These are phyloP conservation scores for Zootoca vivipara DNA, from an alignment of 2,113 vertebrate genomes.

Conservation along the genomic window DNA sequence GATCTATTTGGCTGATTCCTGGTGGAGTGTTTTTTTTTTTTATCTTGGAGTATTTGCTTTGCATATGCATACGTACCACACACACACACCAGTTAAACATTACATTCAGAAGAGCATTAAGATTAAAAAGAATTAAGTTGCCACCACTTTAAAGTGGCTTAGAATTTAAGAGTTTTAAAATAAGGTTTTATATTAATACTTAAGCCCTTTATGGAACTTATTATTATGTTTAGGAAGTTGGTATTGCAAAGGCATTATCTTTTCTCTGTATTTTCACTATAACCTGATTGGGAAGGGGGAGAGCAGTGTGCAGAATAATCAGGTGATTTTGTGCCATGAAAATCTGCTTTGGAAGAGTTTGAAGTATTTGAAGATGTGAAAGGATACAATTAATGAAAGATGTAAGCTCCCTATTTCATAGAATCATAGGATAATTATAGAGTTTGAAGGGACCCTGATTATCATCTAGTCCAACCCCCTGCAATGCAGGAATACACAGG, in stretches of 20 bases:
- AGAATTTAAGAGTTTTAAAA: not conserved
- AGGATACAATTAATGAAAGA: not conserved
- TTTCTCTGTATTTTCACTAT: not conserved
- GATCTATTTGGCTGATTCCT: not conserved
- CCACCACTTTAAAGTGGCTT: not conserved
- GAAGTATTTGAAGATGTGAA: not conserved
- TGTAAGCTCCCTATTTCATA: not conserved
- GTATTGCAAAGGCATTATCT: not conserved
- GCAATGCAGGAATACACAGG: no score
- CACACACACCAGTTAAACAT: not conserved
- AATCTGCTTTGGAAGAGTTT: not conserved
- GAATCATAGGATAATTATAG: no score
- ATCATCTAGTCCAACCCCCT: no score
- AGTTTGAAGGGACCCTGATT: no score
- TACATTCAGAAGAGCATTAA: not conserved
- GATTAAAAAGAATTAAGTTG: conserved; percentile 5
- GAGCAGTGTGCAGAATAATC: not conserved
- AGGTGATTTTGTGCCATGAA: not conserved
- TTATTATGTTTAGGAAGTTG: not conserved
- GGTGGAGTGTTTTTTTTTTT: not conserved
- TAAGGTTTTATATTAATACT: not conserved
- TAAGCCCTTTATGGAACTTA: not conserved
- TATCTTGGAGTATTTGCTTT: not conserved
- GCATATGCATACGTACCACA: no score
- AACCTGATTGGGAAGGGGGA: not conserved